These are phyloP conservation scores for Spea hammondii DNA, from an alignment of 2,797 vertebrate genomes.

Conservation along the genomic window DNA sequence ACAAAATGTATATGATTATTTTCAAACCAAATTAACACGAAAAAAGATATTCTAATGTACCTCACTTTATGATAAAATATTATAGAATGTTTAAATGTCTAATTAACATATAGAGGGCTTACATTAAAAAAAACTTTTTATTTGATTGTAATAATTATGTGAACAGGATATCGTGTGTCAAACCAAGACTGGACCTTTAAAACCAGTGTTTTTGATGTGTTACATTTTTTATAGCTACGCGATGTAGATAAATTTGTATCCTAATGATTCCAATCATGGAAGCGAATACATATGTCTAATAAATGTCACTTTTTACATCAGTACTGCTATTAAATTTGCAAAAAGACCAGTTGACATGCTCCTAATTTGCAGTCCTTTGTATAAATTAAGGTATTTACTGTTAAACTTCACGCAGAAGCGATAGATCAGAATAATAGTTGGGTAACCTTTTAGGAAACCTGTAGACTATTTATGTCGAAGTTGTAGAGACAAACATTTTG, in stretches of 20 bases:
- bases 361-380: conserved; percentile 38
- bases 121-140: too few species aligned
- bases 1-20: too few species aligned
- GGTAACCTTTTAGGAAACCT: conserved; percentile 33
- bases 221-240: too few species aligned
- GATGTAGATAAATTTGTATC: neutral
- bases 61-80: too few species aligned
- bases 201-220: too few species aligned
- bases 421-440: conserved; percentile 26
- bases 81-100: too few species aligned
- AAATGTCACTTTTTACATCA: conserved; percentile 45
- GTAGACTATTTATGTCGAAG: conserved; percentile 43
- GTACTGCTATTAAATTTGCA: conserved; percentile 31
- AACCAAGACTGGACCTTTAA: too few species aligned
- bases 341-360: conserved; percentile 38
- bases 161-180: too few species aligned
- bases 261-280: neutral
- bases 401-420: conserved; percentile 19
- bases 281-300: conserved; percentile 10
- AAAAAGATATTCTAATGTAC: too few species aligned
- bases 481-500: conserved; percentile 44
- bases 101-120: too few species aligned
- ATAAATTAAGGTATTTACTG: conserved; percentile 43
- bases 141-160: too few species aligned
- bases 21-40: too few species aligned